Conservation (phyloP, 2,113 vertebrate species). For the Phalacrocorax carbo region DNA sequence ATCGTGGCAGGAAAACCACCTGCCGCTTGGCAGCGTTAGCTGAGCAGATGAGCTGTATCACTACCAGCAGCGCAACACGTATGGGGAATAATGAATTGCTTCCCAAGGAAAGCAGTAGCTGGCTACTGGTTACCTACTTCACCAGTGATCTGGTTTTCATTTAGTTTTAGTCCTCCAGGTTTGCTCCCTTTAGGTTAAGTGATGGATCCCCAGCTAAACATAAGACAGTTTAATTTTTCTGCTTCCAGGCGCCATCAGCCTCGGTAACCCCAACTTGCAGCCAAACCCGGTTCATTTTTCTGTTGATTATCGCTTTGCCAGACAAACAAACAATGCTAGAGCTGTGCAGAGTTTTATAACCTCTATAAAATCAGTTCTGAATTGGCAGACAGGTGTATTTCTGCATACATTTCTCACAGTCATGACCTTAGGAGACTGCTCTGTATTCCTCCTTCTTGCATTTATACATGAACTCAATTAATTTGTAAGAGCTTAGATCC, state of each 20-base stretch:
- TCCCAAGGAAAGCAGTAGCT: neutral
- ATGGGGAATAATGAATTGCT: neutral
- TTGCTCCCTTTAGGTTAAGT: neutral
- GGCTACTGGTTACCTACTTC: neutral
- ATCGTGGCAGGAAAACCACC: neutral
- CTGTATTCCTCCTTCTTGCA: neutral
- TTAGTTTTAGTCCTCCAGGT: neutral
- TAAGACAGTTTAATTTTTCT: neutral
- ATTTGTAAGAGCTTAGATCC: neutral
- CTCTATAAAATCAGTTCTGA: neutral
- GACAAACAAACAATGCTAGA: neutral
- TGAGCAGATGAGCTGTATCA: neutral
- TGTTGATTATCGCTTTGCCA: slow-evolving; percentile 4
- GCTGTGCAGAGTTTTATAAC: neutral
- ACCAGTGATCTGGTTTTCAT: neutral
- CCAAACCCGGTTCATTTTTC: neutral
- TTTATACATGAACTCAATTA: neutral
- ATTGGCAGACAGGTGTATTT: neutral
- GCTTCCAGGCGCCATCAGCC: neutral
- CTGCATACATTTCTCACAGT: neutral
- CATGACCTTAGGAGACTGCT: neutral
- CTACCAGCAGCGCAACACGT: neutral
- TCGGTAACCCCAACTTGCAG: neutral
- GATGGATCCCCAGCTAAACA: neutral
- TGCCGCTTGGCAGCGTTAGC: neutral